Base-by-base conservation (phyloP, 2,113 vertebrate species). In the Mobula birostris region DNA sequence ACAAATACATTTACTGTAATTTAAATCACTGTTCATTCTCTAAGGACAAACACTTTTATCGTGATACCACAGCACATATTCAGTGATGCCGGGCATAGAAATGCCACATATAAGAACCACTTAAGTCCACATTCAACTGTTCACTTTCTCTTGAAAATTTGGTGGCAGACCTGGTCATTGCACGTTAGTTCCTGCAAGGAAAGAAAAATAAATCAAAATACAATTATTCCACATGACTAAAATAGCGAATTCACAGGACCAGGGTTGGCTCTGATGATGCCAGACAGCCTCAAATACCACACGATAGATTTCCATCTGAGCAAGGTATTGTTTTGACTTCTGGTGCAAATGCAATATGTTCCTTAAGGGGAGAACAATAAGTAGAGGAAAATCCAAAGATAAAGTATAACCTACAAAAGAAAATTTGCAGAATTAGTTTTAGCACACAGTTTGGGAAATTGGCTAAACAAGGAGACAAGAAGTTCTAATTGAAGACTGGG, bases 121-220 rank as follows among this genome's bases (percentile, higher is more conserved):
- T 40, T 63, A 92, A 29, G 68, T 56, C 3, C 4, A 29, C 9
- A 92, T 92, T 40, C 24, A 40, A 29, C 36, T 93, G 70, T 9
- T 21, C 48, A 12, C 94, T 56, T 95, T 95, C 97, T 99, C 96
- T 97, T 98, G 95, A 98, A 99, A 94, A 97, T 96, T 96, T 99
- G 99, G 87, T 95, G 97, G 94, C 98, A 99, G 94, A 99, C 96
- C 96, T 98, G 98, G 96, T 98, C 97, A 36, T 96, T 95, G 58
- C 97, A 98, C 0, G 96, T 97, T 96, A 99, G 96, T 94, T 99
- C 98, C 98, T 99, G 94, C 77, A 96, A 96, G 4, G 96, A 95
- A 96, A 95, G 12, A 94, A 36, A 5, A 78, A 68, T 95, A 61
- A 96, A 78, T 66, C 11, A 68, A 77, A 3, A 88, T 0, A 77